These are phyloP conservation scores for Hypena proboscidalis DNA, from an alignment of 2,888 invertebrate genomes.

Conservation along the genomic window DNA sequence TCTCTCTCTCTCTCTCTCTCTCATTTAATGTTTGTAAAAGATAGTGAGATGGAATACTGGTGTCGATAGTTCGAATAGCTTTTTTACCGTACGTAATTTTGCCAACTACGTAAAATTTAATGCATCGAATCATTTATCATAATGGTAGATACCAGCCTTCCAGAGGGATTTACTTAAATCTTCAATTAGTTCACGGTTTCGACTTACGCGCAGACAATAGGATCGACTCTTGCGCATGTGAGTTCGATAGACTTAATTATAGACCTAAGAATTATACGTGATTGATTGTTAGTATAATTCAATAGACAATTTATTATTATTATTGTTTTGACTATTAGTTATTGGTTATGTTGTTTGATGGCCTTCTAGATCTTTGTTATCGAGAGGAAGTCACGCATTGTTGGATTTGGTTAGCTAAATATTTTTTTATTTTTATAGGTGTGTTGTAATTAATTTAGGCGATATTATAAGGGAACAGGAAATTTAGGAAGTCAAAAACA, in stretches of 20 bases:
- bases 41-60: too few relatives aligned
- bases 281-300: slow-evolving; percentile 51
- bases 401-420: slow-evolving; percentile 1
- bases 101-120: too few relatives aligned
- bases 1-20: too few relatives aligned
- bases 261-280: too few relatives aligned
- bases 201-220: slow-evolving; percentile 33
- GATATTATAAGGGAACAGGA: too few relatives aligned
- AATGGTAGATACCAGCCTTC: not conserved
- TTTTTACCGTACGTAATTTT: too few relatives aligned
- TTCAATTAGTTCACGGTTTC: slow-evolving; percentile 1
- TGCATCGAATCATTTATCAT: not conserved
- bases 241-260: slow-evolving; percentile 44
- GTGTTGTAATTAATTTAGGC: not conserved
- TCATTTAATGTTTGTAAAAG: too few relatives aligned
- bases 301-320: slow-evolving; percentile 40
- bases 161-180: slow-evolving; percentile 3
- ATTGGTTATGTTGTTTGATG: slow-evolving; percentile 25
- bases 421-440: not conserved
- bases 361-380: slow-evolving; percentile 31
- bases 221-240: slow-evolving; percentile 38
- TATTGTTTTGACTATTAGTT: slow-evolving; percentile 22
- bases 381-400: slow-evolving; percentile 29
- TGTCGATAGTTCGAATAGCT: too few relatives aligned
- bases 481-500: too few relatives aligned